Base-by-base conservation (phyloP, 2,113 vertebrate genomes). In the Elaphurus davidianus region DNA sequence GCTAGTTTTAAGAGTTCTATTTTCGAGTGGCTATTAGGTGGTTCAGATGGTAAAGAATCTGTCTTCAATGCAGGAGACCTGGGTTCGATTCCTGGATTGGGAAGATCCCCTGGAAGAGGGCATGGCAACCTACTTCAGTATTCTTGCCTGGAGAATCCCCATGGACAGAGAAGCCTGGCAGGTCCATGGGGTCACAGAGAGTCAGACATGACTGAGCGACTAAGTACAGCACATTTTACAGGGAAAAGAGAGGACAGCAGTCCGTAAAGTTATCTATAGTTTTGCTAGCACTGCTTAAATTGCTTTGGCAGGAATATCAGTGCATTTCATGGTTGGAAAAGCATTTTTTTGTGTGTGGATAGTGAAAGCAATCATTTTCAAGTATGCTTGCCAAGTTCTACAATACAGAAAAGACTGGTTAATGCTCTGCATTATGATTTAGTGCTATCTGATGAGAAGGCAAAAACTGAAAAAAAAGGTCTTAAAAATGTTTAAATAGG, bases 361-460 rank as follows among this genome's bases (percentile, higher is more conserved):
- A 95, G 84, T 23, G 92, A 97, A 98, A 91, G 81, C 85, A 97
- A 92, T 95, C 64, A 98, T 95, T 96, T 92, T 98, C 74, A 85
- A 97, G 94, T 25, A 40, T 7, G 79, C 57, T 74, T 91, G 81
- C 81, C 84, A 97, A 96, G n/a, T 85, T 92, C 91, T 43, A 89
- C 60, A 78, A 50, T 57, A 85, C 36, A 93, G 92, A 93, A 96
- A 83, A 86, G 92, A 87, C 57, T 87, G 43, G 57, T 47, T 95
- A 97, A 90, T 30, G 45, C 54, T 96, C 54, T 97, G 76, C 93
- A 95, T 94, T 96, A 96, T 59, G 94, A 87, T 57, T 94, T 71
- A 76, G 54, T 83, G 93, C 36, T 92, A 83, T 88, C 50, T 94
- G 93, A 89, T 90, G 50, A 92, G 59, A 87, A 96, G 47, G 84